These are phyloP conservation scores for Phalanger gymnotis DNA, from an alignment of 2,797 vertebrate genomes.

Conservation along the genomic window DNA sequence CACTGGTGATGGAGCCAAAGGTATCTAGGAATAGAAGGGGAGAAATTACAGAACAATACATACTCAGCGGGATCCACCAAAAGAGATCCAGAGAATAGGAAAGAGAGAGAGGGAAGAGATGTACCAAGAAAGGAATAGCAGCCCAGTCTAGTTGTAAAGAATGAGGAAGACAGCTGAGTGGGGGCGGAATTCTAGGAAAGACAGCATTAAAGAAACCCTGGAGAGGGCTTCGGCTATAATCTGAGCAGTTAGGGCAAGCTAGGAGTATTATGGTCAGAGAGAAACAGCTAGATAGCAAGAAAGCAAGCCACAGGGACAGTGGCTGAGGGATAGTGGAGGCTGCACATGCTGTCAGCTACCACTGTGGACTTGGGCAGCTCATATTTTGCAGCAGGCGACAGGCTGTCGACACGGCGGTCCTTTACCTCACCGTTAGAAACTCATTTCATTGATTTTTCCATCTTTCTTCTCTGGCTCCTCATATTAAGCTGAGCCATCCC, in stretches of 20 bases:
- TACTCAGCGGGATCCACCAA: conserved; percentile 17
- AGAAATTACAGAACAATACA: conserved; percentile 19
- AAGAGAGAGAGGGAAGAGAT: conserved; percentile 13
- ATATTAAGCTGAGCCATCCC: conserved; percentile 65
- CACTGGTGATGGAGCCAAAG: background rate
- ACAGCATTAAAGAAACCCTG: background rate
- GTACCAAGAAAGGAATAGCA: background rate
- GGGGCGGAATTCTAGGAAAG: conserved; percentile 2
- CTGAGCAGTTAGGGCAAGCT: conserved; percentile 34
- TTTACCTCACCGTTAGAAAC: conserved; percentile 84
- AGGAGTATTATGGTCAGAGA: background rate
- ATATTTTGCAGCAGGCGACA: conserved; percentile 84
- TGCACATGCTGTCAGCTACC: conserved; percentile 56
- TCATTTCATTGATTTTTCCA: conserved; percentile 87
- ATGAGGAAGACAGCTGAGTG: conserved; percentile 1
- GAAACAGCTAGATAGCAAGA: background rate
- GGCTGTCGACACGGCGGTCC: conserved; percentile 82
- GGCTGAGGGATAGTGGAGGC: conserved; percentile 13
- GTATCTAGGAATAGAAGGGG: background rate
- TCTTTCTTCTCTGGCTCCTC: conserved; percentile 82
- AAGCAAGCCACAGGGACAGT: background rate
- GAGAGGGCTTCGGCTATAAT: conserved; percentile 27
- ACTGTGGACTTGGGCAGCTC: conserved; percentile 80
- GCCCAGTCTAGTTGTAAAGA: background rate
- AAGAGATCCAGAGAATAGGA: conserved; percentile 11